A percentile compares a stretch with the other conserved stretches of the same genome.
These are phyloP conservation scores for Ophonus ardosiacus DNA, from an alignment of 2,888 invertebrate species.

Conservation along the genomic window DNA sequence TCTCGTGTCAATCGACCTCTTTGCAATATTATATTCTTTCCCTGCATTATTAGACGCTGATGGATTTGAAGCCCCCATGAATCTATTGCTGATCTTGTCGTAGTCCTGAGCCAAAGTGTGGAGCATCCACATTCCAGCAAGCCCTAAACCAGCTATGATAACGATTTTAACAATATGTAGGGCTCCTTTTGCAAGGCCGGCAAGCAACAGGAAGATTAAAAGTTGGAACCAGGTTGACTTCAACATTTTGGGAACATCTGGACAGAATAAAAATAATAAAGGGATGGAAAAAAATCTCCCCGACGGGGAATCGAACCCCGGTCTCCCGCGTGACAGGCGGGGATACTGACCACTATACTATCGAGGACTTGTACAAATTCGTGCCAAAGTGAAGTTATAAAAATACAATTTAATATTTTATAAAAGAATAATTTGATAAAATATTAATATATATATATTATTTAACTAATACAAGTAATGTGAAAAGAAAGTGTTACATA, in stretches of 20 bases:
- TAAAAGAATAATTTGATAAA: neutral
- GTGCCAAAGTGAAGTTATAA: neutral
- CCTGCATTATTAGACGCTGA: neutral
- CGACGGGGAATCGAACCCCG: constrained; percentile 63
- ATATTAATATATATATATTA: neutral
- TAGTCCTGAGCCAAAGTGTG: constrained; percentile 76
- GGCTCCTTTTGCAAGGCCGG: constrained; percentile 72
- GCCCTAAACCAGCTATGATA: constrained; percentile 74
- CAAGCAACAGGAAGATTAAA: constrained; percentile 66
- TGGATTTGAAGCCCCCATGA: constrained; percentile 4
- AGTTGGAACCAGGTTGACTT: constrained; percentile 66
- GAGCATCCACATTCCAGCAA: constrained; percentile 76
- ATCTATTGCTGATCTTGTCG: constrained; percentile 70
- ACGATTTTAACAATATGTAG: constrained; percentile 74
- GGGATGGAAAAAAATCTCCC: constrained; percentile 33
- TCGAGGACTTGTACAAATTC: constrained; percentile 37
- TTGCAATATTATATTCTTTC: constrained; percentile 19
- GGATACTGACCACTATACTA: constrained; percentile 63
- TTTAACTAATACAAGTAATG: neutral
- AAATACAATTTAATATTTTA: neutral
- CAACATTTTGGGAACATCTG: neutral
- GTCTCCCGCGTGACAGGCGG: constrained; percentile 63
- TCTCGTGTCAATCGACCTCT: constrained; percentile 30
- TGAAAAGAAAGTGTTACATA: constrained; percentile 23
- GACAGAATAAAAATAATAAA: neutral